Percentiles rank a stretch among this genome's conserved stretches.
Conservation (phyloP, 2,113 vertebrate species). For the Dryoscopus gambensis region DNA sequence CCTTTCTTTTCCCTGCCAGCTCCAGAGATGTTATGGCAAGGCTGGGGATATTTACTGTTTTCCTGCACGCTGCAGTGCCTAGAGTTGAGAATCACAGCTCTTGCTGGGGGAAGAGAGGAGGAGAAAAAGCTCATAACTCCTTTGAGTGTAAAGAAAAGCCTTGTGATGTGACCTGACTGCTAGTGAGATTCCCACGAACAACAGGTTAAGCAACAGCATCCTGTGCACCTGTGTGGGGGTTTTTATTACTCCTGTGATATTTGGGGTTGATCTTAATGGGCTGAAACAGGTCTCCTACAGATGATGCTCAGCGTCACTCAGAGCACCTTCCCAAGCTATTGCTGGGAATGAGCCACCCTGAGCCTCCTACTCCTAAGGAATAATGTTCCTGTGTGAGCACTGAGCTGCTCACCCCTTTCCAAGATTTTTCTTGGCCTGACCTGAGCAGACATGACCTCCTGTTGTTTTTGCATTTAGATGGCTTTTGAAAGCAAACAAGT, state of each 20-base stretch:
- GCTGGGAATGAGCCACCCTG: background rate
- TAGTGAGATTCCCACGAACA: background rate
- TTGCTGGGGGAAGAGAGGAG: background rate
- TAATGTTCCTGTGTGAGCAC: background rate
- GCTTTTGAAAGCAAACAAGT: background rate
- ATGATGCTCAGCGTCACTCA: background rate
- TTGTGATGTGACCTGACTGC: background rate
- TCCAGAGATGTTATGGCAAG: background rate
- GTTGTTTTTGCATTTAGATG: background rate
- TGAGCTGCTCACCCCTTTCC: background rate
- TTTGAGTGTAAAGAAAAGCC: background rate
- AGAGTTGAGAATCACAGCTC: constrained; percentile 31
- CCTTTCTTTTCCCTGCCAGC: background rate
- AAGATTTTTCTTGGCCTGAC: background rate
- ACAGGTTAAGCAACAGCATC: background rate
- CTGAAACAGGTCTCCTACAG: background rate
- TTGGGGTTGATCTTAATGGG: background rate
- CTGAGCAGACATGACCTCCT: background rate
- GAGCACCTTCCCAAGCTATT: background rate
- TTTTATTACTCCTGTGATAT: background rate
- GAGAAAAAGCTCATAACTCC: background rate
- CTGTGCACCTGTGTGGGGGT: background rate
- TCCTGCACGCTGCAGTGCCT: background rate
- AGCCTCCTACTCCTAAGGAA: background rate
- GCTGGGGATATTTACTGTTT: constrained; percentile 29